These are phyloP conservation scores for Dromius quadrimaculatus DNA, from an alignment of 2,888 invertebrate species.

Conservation along the genomic window DNA sequence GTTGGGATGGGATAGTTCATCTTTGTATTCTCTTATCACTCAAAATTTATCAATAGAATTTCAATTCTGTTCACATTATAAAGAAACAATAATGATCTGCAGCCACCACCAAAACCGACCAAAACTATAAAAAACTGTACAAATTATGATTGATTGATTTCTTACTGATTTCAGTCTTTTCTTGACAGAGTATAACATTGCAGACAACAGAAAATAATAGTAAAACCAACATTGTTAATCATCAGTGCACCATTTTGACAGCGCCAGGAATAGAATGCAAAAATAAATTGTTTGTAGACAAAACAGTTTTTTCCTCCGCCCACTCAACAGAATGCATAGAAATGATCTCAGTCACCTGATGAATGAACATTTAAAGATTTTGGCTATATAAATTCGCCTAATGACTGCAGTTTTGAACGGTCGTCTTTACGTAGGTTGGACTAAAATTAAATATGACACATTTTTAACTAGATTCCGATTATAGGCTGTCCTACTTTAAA, in stretches of 20 bases:
- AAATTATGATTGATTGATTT: no score
- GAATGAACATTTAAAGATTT: constrained; percentile 9
- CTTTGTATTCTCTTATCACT: no score
- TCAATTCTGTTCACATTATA: no score
- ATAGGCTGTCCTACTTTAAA: not conserved
- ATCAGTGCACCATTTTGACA: constrained; percentile 44
- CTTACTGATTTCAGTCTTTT: not conserved
- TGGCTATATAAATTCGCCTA: no score
- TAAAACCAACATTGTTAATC: constrained; percentile 10
- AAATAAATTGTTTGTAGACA: constrained; percentile 47
- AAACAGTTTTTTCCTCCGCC: constrained; percentile 41
- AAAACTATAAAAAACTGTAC: no score
- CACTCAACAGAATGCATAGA: constrained; percentile 11
- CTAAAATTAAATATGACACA: constrained; percentile 11
- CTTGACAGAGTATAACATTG: not conserved
- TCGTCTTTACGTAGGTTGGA: not conserved
- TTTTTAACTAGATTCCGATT: constrained; percentile 6
- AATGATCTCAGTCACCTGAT: constrained; percentile 4
- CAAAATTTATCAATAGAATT: no score
- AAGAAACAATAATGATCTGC: no score
- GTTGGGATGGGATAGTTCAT: no score
- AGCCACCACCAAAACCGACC: no score
- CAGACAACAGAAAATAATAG: constrained; percentile 18
- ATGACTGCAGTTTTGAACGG: not conserved
- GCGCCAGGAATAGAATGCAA: constrained; percentile 39